Conservation (phyloP, 2,888 invertebrate species). For the Exocentrus adspersus region DNA sequence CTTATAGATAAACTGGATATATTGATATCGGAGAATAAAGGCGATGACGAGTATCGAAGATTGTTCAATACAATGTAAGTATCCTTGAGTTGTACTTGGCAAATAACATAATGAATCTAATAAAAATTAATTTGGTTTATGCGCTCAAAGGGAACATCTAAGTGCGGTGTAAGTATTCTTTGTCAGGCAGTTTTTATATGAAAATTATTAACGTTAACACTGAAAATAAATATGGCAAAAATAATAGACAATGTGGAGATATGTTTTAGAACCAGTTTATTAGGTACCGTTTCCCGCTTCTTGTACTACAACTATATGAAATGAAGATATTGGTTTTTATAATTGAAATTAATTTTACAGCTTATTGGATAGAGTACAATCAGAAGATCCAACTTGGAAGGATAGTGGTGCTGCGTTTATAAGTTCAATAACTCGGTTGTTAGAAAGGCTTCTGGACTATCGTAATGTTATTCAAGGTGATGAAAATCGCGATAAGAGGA, state of each 20-base stretch:
- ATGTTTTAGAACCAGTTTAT: too few species aligned
- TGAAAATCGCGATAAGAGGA: conserved; percentile 93
- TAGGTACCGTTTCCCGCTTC: not conserved
- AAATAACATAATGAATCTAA: conserved; percentile 16
- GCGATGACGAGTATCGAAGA: conserved; percentile 91
- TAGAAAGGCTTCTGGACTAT: conserved; percentile 92
- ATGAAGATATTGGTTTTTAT: not conserved
- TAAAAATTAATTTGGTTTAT: conserved; percentile 40
- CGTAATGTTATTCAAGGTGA: conserved; percentile 95
- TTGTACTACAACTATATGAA: too few species aligned
- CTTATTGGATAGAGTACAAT: conserved; percentile 84
- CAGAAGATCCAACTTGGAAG: conserved; percentile 87
- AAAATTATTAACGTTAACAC: too few species aligned
- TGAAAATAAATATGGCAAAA: too few species aligned
- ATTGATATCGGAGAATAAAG: conserved; percentile 91
- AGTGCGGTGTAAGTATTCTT: conserved; percentile 87
- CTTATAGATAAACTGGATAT: conserved; percentile 94
- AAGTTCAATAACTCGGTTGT: conserved; percentile 86
- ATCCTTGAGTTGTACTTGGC: too few species aligned
- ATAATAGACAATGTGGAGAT: too few species aligned
- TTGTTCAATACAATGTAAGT: conserved; percentile 97
- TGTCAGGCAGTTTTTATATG: too few species aligned
- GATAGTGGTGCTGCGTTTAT: conserved; percentile 94
- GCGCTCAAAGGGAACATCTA: conserved; percentile 81
- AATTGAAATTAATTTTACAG: conserved; percentile 63